phyloP scores from a whole-genome alignment of 1,140 invertebrate genomes.

The Hesperophylax magnus region DNA sequence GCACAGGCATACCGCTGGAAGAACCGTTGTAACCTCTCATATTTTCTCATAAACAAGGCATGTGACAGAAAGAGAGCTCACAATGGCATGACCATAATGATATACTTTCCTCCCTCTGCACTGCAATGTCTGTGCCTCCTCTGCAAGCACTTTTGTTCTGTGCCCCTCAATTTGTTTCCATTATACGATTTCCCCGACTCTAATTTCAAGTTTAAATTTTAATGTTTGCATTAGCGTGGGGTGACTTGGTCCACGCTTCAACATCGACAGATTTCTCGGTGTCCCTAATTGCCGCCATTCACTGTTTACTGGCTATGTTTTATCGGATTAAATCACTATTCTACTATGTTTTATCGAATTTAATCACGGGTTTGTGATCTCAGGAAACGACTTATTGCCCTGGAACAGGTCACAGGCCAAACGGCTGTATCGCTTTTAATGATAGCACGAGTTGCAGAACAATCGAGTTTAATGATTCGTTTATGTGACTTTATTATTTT shows the following conservation, averaged over 20 bases:
- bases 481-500: not conserved
- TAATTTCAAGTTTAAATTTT: constrained; percentile 57
- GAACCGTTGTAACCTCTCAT: too few species aligned
- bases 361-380: constrained; percentile 53
- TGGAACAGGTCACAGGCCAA: not conserved
- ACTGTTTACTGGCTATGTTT: constrained; percentile 46
- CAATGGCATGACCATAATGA: too few species aligned
- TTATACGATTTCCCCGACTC: constrained; percentile 54
- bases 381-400: constrained; percentile 49
- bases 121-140: too few species aligned
- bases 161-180: constrained; percentile 57
- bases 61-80: too few species aligned
- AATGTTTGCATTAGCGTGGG: constrained; percentile 47
- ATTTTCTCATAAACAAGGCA: too few species aligned
- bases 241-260: constrained; percentile 6
- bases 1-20: too few species aligned
- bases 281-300: constrained; percentile 47
- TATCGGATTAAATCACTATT: constrained; percentile 55
- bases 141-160: constrained; percentile 6
- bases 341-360: constrained; percentile 50
- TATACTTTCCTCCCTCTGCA: too few species aligned
- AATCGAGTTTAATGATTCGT: constrained; percentile 13
- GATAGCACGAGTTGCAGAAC: not conserved
- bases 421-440: constrained; percentile 33
- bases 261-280: constrained; percentile 44